These are phyloP conservation scores for Hydrocynus forskahlii DNA, from an alignment of 2,797 vertebrate species.

Conservation along the genomic window DNA sequence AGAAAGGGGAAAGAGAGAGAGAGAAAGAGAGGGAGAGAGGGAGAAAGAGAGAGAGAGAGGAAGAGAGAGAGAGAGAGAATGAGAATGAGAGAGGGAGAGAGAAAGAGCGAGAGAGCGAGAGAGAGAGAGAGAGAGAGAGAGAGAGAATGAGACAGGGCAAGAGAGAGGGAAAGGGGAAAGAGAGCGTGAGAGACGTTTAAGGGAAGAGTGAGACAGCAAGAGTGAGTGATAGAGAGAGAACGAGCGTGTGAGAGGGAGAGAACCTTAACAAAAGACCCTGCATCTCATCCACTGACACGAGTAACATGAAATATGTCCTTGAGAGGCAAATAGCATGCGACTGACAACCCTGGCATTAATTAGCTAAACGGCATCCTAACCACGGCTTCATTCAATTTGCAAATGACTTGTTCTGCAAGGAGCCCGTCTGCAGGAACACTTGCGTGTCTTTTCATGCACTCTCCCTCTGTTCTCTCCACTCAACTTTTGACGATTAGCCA, in stretches of 20 bases:
- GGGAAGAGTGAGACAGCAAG: not conserved
- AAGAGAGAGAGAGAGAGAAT: too few relatives aligned
- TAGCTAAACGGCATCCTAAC: slow-evolving; percentile 59
- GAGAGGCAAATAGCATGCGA: slow-evolving; percentile 55
- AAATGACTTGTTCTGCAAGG: slow-evolving; percentile 54
- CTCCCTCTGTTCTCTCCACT: not conserved
- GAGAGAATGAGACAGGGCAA: too few relatives aligned
- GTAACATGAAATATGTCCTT: slow-evolving; percentile 49
- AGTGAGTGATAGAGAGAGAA: not conserved
- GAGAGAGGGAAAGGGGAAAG: too few relatives aligned
- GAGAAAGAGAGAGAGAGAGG: too few relatives aligned
- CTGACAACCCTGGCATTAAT: slow-evolving; percentile 64
- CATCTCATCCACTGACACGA: slow-evolving; percentile 24
- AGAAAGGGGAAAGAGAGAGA: too few relatives aligned
- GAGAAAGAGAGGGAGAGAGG: too few relatives aligned
- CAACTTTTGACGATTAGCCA: slow-evolving; percentile 28
- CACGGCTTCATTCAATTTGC: slow-evolving; percentile 60
- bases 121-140: too few relatives aligned
- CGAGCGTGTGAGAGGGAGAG: too few relatives aligned
- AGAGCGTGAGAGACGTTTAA: too few relatives aligned
- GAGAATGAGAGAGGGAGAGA: too few relatives aligned
- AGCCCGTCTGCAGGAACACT: slow-evolving; percentile 13
- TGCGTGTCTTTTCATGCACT: slow-evolving; percentile 5
- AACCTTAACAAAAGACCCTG: slow-evolving; percentile 38
- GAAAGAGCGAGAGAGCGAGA: too few relatives aligned